These are phyloP conservation scores for Eptesicus fuscus DNA, from an alignment of 2,113 vertebrate species.

Conservation along the genomic window DNA sequence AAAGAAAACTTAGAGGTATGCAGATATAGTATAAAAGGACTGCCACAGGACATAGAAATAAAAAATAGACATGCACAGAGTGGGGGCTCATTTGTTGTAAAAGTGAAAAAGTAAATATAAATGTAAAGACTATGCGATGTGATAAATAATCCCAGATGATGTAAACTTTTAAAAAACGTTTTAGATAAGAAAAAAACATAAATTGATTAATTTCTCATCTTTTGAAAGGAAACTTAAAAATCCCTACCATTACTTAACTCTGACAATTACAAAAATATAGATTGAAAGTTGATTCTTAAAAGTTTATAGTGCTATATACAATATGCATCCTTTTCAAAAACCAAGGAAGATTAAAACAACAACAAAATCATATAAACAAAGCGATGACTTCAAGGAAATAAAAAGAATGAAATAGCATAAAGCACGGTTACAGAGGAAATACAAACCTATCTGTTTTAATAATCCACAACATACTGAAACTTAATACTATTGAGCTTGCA, in stretches of 20 bases:
- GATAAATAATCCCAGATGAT: background rate
- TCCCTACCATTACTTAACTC: background rate
- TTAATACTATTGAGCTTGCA: background rate
- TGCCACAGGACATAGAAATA: background rate
- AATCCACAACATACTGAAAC: background rate
- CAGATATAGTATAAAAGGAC: background rate
- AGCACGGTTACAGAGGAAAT: background rate
- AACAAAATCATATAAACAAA: background rate
- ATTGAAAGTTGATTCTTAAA: background rate
- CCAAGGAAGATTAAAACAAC: background rate
- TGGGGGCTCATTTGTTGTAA: background rate
- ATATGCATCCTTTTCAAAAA: background rate
- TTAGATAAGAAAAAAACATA: background rate
- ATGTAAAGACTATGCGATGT: background rate
- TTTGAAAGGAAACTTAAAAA: background rate
- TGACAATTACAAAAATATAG: background rate
- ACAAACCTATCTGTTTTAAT: background rate
- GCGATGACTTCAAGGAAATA: background rate
- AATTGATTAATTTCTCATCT: background rate
- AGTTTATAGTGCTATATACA: background rate
- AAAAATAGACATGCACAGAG: background rate
- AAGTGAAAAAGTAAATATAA: background rate
- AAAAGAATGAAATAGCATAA: background rate
- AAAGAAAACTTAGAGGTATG: background rate
- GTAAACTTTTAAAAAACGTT: background rate